Base-by-base conservation (phyloP, 2,797 vertebrate species). In the Gymnothorax reevesii region DNA sequence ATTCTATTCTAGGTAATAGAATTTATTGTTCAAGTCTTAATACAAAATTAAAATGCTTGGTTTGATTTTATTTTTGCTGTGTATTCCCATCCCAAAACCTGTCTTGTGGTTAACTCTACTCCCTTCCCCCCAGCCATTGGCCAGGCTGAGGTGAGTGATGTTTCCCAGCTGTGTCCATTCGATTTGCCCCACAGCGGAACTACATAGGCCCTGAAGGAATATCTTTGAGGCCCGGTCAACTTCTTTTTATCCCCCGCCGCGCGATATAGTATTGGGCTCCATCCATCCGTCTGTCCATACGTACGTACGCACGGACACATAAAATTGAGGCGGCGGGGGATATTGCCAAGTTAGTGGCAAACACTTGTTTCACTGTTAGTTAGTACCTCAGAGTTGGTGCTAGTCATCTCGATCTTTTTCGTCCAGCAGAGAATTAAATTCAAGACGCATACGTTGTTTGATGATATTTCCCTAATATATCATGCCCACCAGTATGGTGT, bases 381-480 rank as follows among this genome's bases (percentile, higher is more conserved):
- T 17, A 2, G 59, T 8, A 27, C 82, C 62, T 83, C 57, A 17
- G 9, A 33, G n/a, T 64, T 10, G n/a, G 25, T 59, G 83, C 17
- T 86, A 88, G 90, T 64, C 69, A 55, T 73, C 64, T 85, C 87
- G 88, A 91, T 42, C 89, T 88, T 91, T 91, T 90, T 84, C 83
- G 83, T 52, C 33, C 27, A 33, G 71, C 71, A 75, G 8, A 13
- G 27, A 42, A 49, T 17, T 42, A 12, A 33, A 49, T 75, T 13
- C 4, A 6, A 7, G 27, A 75, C 27, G 1, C 71, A 22, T 52
- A 42, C 49, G 7, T 33, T 52, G 12, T 79, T 79, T 54, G 49
- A 52, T 79, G 20, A 8, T 5, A 8, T 54, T 79, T 49, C 0
- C 75, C 2, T 79, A 5, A 22, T 49, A 1, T 49, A 75, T 52